Evolutionary conservation across 2,888 invertebrate species (phyloP).

Genomic region (Drosophila ochracea): DNA sequence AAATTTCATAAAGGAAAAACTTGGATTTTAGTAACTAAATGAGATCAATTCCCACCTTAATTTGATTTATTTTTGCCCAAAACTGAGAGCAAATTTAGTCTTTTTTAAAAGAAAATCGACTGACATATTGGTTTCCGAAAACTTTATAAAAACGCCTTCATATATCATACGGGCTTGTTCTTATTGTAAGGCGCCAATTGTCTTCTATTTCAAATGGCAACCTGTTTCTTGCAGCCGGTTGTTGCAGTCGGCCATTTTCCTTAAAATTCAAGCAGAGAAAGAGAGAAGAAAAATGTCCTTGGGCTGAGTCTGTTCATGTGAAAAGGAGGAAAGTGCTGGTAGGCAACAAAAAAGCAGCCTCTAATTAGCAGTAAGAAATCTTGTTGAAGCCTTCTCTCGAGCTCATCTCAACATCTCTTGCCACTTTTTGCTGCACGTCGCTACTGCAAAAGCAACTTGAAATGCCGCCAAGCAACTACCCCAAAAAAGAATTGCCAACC

Average conservation of each 20-base stretch:
- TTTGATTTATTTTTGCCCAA: no score
- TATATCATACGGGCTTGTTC: neutral
- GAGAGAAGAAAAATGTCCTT: conserved; percentile 26
- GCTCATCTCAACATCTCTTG: conserved; percentile 22
- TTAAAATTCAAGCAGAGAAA: conserved; percentile 5
- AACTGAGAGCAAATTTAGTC: no score
- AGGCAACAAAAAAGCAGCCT: conserved; percentile 13
- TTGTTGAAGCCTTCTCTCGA: conserved; percentile 25
- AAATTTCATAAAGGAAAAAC: no score
- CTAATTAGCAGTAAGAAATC: conserved; percentile 54
- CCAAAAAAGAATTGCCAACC: neutral
- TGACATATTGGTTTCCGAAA: neutral
- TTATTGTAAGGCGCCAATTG: neutral
- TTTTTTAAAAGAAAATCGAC: neutral
- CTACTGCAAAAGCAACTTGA: conserved; percentile 27
- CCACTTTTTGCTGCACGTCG: conserved; percentile 28
- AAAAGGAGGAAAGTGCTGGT: conserved; percentile 30
- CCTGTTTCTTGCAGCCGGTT: neutral
- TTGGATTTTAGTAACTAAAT: no score
- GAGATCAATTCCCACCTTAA: no score
- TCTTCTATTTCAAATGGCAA: neutral
- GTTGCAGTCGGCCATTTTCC: neutral
- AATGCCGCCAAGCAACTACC: conserved; percentile 6
- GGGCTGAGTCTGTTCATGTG: conserved; percentile 38
- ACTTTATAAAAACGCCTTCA: neutral